These are phyloP conservation scores for Artibeus lituratus DNA, from an alignment of 2,797 vertebrate species.

Conservation along the genomic window DNA sequence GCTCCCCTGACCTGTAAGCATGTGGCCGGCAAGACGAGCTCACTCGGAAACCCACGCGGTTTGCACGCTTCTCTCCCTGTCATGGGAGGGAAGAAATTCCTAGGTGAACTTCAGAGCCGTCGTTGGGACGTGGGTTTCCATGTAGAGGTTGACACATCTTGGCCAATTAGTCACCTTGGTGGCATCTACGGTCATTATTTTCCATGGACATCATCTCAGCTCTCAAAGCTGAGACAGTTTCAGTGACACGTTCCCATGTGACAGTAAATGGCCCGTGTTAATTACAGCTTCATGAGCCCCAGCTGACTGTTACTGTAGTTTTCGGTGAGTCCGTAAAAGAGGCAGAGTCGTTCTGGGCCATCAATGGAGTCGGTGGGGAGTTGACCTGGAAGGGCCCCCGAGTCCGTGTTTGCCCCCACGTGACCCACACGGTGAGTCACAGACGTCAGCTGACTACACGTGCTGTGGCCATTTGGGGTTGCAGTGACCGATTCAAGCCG, in stretches of 20 bases:
- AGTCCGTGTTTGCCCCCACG: too few species aligned
- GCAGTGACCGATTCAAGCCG: too few species aligned
- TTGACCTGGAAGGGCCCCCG: too few species aligned
- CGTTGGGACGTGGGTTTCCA: not conserved
- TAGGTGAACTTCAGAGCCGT: not conserved
- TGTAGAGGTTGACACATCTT: not conserved
- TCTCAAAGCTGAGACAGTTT: not conserved
- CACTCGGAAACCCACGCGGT: not conserved
- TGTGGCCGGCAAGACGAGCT: accelerated
- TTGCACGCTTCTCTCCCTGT: not conserved
- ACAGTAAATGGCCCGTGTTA: not conserved
- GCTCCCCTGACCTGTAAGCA: accelerated
- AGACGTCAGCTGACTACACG: too few species aligned
- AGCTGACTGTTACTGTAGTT: too few species aligned
- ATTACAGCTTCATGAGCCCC: not conserved
- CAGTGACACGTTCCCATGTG: not conserved
- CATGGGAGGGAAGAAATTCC: not conserved
- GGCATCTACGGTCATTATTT: not conserved
- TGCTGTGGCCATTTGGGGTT: too few species aligned
- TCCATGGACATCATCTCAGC: not conserved
- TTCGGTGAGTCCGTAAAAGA: not conserved
- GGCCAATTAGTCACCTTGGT: not conserved
- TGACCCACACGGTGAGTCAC: too few species aligned
- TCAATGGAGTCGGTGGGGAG: accelerated
- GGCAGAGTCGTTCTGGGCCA: not conserved